Conservation (phyloP, 2,113 vertebrate species). For the Kryptolebias marmoratus region DNA sequence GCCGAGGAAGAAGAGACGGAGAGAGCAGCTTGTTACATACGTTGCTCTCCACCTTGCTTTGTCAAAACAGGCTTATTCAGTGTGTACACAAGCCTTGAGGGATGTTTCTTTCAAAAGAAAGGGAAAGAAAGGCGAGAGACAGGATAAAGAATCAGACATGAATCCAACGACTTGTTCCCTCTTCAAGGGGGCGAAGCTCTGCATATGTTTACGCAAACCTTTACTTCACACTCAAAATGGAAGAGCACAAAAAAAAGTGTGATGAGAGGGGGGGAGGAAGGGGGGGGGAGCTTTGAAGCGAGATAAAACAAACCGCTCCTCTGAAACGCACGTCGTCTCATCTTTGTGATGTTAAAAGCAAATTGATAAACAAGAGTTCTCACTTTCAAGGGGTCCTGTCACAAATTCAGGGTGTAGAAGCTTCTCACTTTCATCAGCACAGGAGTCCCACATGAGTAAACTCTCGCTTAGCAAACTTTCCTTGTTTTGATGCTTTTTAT, state of each 20-base stretch:
- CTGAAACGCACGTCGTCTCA: slow-evolving; percentile 43
- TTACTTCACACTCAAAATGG: slow-evolving; percentile 72
- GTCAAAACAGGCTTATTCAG: slow-evolving; percentile 91
- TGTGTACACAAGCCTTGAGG: slow-evolving; percentile 87
- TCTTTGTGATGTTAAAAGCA: slow-evolving; percentile 79
- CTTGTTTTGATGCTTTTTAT: slow-evolving; percentile 64
- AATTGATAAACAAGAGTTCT: slow-evolving; percentile 78
- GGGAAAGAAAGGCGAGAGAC: slow-evolving; percentile 62
- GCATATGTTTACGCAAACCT: slow-evolving; percentile 87
- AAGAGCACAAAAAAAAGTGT: slow-evolving; percentile 51
- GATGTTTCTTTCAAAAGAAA: slow-evolving; percentile 69
- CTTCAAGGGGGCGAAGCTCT: slow-evolving; percentile 81
- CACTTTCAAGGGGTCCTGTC: slow-evolving; percentile 72
- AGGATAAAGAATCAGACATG: slow-evolving; percentile 76
- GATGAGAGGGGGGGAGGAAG: slow-evolving; percentile 32
- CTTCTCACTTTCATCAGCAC: slow-evolving; percentile 75
- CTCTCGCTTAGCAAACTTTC: slow-evolving; percentile 44
- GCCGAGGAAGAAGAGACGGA: slow-evolving; percentile 39
- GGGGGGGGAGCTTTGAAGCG: slow-evolving; percentile 77
- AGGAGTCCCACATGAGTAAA: slow-evolving; percentile 63
- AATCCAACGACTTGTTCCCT: slow-evolving; percentile 80
- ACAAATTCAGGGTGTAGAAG: slow-evolving; percentile 74
- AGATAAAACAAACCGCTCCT: slow-evolving; percentile 79
- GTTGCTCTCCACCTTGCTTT: slow-evolving; percentile 92
- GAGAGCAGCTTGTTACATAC: slow-evolving; percentile 87